Evolutionary conservation across 2,888 invertebrate genomes (phyloP), one percentile per base, ranked within the genome.

Genomic region (Diplazon laetatorius): DNA sequence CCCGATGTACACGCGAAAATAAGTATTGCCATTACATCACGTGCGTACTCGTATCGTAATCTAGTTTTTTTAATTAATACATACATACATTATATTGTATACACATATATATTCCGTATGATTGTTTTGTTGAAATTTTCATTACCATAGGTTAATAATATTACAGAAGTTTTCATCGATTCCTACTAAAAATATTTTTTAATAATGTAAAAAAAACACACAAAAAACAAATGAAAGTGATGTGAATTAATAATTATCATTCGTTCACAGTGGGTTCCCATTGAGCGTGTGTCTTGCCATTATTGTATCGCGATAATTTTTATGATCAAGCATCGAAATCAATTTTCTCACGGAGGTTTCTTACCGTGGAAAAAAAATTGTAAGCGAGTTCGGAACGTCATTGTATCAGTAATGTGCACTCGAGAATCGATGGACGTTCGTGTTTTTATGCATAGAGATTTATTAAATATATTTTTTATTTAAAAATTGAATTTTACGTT

Each of bases 21-120:
- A 1, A 48, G 30, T n/a, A 48, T 44, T 48, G 48, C 46, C 48
- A 63, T 63, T 66, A 52, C 14, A 25, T 52, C 39, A 39, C 52
- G 52, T 52, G 35, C 37, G 20, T 44, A 50, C 14, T 52, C 30
- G 10, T 12, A 50, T 50, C 1, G 52, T 39, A 66, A 50, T 42
- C 25, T 42, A 66, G 9, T 18, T 66, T 52, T n/a, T 52, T 16
- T 52, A 52, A 25, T 52, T 59, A 39, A 5, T 37, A 39, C 2
- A 39, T 2, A 1, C 12, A 39, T 37, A 39, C 20, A 39, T n/a
- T 39, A 42, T 18, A 46, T n/a, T 50, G 18, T 50, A 35, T 48
- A 63, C 6, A 59, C 9, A 14, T 25, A 55, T 0, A 22, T 46
- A 25, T 9, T 16, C 8, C 25, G 44, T 44, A 37, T 20, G 39